phyloP scores from a whole-genome alignment of 2,797 vertebrate genomes.

The Philypnodon macrostomus region DNA sequence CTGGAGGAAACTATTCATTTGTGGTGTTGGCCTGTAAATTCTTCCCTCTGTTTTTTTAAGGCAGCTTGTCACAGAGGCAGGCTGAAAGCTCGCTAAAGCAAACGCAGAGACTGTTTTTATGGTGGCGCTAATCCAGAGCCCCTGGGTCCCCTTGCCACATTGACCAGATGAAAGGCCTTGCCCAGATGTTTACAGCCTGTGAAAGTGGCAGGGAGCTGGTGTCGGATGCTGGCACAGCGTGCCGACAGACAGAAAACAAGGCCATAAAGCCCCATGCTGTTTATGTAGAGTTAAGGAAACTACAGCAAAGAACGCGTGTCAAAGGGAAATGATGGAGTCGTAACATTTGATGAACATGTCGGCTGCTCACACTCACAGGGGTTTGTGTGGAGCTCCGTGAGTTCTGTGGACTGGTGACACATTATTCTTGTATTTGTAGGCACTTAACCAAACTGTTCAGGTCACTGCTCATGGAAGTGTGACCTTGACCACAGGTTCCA shows the following conservation, averaged over 20 bases:
- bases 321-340: constrained; percentile 45
- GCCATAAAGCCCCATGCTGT: constrained; percentile 74
- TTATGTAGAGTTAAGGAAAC: constrained; percentile 62
- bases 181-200: constrained; percentile 81
- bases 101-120: constrained; percentile 70
- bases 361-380: constrained; percentile 4
- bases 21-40: constrained; percentile 67
- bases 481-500: constrained; percentile 57
- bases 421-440: not conserved
- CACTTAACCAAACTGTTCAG: constrained; percentile 7
- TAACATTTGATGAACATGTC: constrained; percentile 40
- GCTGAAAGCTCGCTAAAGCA: constrained; percentile 65
- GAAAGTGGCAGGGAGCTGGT: constrained; percentile 77
- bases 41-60: constrained; percentile 38
- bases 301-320: constrained; percentile 46
- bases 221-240: constrained; percentile 70
- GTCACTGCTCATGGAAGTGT: constrained; percentile 39
- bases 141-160: constrained; percentile 74
- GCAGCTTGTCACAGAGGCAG: constrained; percentile 60
- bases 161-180: constrained; percentile 81
- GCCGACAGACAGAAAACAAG: constrained; percentile 77
- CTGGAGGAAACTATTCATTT: constrained; percentile 80
- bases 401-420: not conserved
- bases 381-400: constrained; percentile 5
- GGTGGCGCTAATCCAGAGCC: constrained; percentile 74